Evolutionary conservation across 2,888 invertebrate species (phyloP), one percentile per base, ranked within the genome.

Genomic region (Cantharis nigra): DNA sequence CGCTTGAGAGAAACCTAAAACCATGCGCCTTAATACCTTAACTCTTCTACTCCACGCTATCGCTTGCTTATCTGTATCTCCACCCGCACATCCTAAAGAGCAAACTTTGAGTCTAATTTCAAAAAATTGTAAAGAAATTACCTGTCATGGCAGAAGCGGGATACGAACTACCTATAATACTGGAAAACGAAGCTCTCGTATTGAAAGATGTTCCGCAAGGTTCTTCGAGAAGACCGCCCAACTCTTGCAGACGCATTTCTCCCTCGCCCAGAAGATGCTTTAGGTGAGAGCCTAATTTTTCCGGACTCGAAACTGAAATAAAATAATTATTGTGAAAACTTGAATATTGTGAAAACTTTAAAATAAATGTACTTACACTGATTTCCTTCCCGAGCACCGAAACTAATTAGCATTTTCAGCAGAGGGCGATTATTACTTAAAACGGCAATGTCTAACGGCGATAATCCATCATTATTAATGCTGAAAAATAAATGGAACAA

Each of bases 361-460:
- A 67, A 14, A 23, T 23, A 23, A 67, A 2, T 49, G 81, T 85
- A 91, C 95, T 94, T 88, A 96, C 96, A 95, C 86, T 95, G 94
- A 78, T 93, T 93, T 83, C 95, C 95, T 89, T 96, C 96, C 84
- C 93, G 93, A 80, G 95, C 96, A 79, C 96, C 96, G 86, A 95
- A 95, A 82, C 95, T 93, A 86, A 97, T 92, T 80, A 99, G 92
- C 93, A 98, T 95, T 89, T 95, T 96, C 75, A 96, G 96, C 88
- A 98, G 92, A 72, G 95, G 94, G 83, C 95, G 91, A 88, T 98
- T 96, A 88, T 95, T 95, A 86, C 96, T 95, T 86, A 98, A 91
- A 72, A 98, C 96, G 0, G 98, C 98, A 80, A 98, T 95, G 88
- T 98, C 98, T 87, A 98, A 89, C 0, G 97, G 94, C 10, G 97